Evolutionary conservation across 1,140 invertebrate species (phyloP), one percentile per base, ranked within the genome.

Genomic region (Brachystomella parvula): DNA sequence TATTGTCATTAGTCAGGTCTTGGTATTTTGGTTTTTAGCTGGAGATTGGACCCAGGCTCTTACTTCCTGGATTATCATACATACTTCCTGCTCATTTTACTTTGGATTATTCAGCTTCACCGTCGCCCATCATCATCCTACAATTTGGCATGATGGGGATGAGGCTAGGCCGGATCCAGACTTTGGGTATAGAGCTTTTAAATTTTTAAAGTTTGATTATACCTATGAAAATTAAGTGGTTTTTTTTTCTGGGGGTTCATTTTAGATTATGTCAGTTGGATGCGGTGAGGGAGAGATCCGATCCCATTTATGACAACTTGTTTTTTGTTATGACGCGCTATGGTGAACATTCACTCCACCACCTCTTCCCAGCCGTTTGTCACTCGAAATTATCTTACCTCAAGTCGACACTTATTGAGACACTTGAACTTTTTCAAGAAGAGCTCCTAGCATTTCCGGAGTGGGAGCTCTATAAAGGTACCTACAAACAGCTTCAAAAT

Each of bases 241-340:
- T 6, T 59, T 59, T 59, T n/a, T n/a, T n/a, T n/a, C n/a, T n/a
- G n/a, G n/a, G n/a, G n/a, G 57, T 59, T 12, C 3, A 3, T 12
- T 29, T 17, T 29, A 66, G 65, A 15, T 58, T 67, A 17, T 57
- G 47, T 53, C 65, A 67, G 24, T 39, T 67, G 60, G 87, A 90
- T 76, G 83, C 89, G 0, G 83, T 88, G 0, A 82, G 86, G 70
- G 89, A 89, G 72, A 82, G 88, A 64, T 78, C 80, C 2, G 85
- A 89, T 17, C 30, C 44, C 29, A 59, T 59, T 21, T 56, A 67
- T 31, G 28, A 60, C 24, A 68, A 58, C 39, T 85, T 81, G 15
- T 76, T 84, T 32, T 86, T 89, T 70, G 77, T 89, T 35, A 71
- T 90, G 33, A 86, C 85, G 0, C 82, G 84, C 66, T 93, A 89